A percentile compares a stretch with the other conserved stretches of the same genome.
phyloP scores from a whole-genome alignment of 2,797 vertebrate genomes.

The Serranus cabrilla region DNA sequence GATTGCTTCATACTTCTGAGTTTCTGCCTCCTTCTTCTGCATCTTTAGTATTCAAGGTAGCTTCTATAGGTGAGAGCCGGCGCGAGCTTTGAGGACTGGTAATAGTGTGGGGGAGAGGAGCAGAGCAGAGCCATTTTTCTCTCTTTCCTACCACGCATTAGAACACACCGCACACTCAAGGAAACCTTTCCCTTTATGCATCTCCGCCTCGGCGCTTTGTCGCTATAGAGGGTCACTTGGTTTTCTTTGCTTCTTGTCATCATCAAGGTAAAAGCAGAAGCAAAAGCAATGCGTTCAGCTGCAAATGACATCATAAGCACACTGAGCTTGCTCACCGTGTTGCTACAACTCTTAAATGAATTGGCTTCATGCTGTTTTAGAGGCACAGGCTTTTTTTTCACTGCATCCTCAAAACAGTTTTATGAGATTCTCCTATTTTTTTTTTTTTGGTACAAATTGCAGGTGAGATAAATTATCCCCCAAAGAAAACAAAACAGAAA shows the following conservation, averaged over 20 bases:
- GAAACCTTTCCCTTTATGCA: constrained; percentile 32
- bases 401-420: constrained; percentile 11
- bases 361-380: constrained; percentile 46
- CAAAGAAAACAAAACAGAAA: constrained; percentile 19
- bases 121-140: constrained; percentile 44
- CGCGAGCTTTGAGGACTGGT: constrained; percentile 40
- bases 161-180: constrained; percentile 48
- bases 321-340: constrained; percentile 17
- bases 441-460: constrained; percentile 33
- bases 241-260: constrained; percentile 33
- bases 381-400: constrained; percentile 6
- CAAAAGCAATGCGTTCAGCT: constrained; percentile 1
- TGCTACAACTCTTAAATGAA: constrained; percentile 32
- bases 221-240: constrained; percentile 29
- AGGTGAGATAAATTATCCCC: constrained; percentile 37
- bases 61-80: constrained; percentile 63
- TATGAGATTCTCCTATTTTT: neutral
- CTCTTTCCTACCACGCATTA: constrained; percentile 34
- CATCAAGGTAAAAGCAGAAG: constrained; percentile 32
- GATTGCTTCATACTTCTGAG: constrained; percentile 52
- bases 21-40: constrained; percentile 52
- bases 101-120: constrained; percentile 38
- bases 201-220: constrained; percentile 27
- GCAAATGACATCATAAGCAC: constrained; percentile 33
- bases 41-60: constrained; percentile 70